phyloP scores from a whole-genome alignment of 2,888 invertebrate species.

The Pseudolycoriella hygida region DNA sequence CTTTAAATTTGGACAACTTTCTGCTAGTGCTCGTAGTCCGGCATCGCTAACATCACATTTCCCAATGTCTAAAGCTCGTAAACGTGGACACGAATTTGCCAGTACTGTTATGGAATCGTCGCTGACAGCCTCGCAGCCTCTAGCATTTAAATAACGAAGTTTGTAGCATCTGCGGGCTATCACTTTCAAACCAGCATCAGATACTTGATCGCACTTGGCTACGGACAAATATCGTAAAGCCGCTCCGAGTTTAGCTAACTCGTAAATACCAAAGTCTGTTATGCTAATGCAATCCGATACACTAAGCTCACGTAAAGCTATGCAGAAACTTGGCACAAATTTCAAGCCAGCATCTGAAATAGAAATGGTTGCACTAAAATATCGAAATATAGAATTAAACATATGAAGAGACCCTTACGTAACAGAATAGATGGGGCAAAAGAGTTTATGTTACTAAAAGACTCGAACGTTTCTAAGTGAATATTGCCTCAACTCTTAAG shows the following conservation, averaged over 20 bases:
- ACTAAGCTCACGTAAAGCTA: constrained; percentile 65
- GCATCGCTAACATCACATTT: constrained; percentile 88
- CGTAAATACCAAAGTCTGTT: constrained; percentile 81
- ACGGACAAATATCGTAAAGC: constrained; percentile 84
- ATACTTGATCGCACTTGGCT: constrained; percentile 84
- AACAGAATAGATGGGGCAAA: too few relatives aligned
- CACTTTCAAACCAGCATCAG: constrained; percentile 75
- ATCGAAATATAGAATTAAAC: background rate
- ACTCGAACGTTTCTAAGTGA: too few relatives aligned
- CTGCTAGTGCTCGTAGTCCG: constrained; percentile 68
- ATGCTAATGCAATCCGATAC: constrained; percentile 80
- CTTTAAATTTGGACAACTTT: constrained; percentile 78
- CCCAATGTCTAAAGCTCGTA: constrained; percentile 77
- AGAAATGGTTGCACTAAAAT: too few relatives aligned
- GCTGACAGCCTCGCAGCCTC: constrained; percentile 87
- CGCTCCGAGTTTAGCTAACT: constrained; percentile 72
- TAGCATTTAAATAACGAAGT: constrained; percentile 72
- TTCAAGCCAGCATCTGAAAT: constrained; percentile 71
- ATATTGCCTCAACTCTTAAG: too few relatives aligned
- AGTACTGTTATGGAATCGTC: constrained; percentile 79
- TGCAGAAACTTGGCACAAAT: constrained; percentile 78
- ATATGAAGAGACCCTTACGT: too few relatives aligned
- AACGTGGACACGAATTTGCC: constrained; percentile 66
- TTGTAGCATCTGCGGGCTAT: constrained; percentile 78
- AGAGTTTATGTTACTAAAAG: too few relatives aligned